Percentiles rank a stretch among this genome's conserved stretches.
Conservation (phyloP, 2,888 invertebrate species). For the Oxystoma pomonae region DNA sequence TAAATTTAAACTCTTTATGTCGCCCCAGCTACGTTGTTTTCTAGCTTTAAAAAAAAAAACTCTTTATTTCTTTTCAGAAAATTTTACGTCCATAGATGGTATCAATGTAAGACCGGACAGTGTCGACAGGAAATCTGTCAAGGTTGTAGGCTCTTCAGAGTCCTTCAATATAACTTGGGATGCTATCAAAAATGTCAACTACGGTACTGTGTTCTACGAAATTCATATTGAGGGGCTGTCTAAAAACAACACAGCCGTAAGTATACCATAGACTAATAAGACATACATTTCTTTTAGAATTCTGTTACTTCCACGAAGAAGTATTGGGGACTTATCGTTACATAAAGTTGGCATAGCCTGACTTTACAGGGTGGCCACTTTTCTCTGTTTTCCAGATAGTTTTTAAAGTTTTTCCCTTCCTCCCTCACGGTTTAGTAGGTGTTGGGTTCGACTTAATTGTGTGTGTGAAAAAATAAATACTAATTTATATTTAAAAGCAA, state of each 20-base stretch:
- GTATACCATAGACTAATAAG: conserved; percentile 19
- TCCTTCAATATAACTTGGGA: conserved; percentile 83
- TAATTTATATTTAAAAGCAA: too few relatives aligned
- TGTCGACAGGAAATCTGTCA: conserved; percentile 63
- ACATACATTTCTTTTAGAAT: neutral
- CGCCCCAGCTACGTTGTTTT: too few relatives aligned
- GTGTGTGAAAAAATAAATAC: too few relatives aligned
- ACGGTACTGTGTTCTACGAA: conserved; percentile 79
- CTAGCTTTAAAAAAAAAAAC: too few relatives aligned
- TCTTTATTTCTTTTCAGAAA: conserved; percentile 11
- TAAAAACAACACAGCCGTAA: conserved; percentile 56
- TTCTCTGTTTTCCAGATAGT: too few relatives aligned
- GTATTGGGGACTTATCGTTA: neutral
- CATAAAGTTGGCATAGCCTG: too few relatives aligned
- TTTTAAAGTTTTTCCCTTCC: too few relatives aligned
- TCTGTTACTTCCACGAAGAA: neutral
- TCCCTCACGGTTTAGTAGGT: too few relatives aligned
- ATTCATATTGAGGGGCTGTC: conserved; percentile 61
- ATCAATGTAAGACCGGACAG: conserved; percentile 70
- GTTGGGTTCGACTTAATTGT: too few relatives aligned
- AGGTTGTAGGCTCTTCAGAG: conserved; percentile 71
- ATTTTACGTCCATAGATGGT: conserved; percentile 34
- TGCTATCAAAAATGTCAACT: conserved; percentile 68
- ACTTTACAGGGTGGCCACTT: too few relatives aligned
- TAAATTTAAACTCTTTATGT: too few relatives aligned